Percentiles rank a stretch among this genome's conserved stretches.
phyloP scores from a whole-genome alignment of 2,888 invertebrate genomes.

The Plebejus argus region DNA sequence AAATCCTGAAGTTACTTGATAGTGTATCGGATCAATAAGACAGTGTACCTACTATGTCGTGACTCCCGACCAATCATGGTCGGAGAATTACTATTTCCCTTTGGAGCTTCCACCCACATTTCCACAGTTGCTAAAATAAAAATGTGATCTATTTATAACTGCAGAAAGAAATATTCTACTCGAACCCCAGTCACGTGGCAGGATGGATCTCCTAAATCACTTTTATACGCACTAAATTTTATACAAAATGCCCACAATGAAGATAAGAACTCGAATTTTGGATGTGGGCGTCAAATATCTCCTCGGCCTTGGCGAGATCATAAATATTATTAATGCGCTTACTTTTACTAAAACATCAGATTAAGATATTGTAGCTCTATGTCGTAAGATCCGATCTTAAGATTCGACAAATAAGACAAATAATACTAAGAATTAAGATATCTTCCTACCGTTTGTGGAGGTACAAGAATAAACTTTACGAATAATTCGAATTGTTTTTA shows the following conservation, averaged over 20 bases:
- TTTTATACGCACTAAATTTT: conserved; percentile 12
- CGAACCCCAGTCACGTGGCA: neutral
- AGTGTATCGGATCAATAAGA: too few species aligned
- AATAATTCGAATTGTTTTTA: neutral
- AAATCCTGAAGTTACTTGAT: too few species aligned
- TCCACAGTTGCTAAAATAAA: too few species aligned
- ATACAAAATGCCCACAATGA: neutral
- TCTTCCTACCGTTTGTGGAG: neutral
- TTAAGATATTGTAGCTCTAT: neutral
- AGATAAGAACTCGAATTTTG: conserved; percentile 5
- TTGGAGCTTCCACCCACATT: too few species aligned
- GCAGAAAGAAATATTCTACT: neutral
- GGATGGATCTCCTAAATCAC: neutral
- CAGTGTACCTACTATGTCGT: too few species aligned
- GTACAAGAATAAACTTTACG: neutral
- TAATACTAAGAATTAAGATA: neutral
- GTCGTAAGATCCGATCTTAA: neutral
- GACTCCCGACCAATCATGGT: too few species aligned
- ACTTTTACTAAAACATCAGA: conserved; percentile 4
- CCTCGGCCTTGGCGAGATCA: neutral
- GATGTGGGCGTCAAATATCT: conserved; percentile 5
- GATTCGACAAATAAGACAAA: neutral
- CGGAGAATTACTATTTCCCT: too few species aligned
- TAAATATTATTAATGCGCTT: conserved; percentile 9
- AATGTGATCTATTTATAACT: neutral